Evolutionary conservation across 2,113 vertebrate species (phyloP).

Genomic region (Trogon melanurus): DNA sequence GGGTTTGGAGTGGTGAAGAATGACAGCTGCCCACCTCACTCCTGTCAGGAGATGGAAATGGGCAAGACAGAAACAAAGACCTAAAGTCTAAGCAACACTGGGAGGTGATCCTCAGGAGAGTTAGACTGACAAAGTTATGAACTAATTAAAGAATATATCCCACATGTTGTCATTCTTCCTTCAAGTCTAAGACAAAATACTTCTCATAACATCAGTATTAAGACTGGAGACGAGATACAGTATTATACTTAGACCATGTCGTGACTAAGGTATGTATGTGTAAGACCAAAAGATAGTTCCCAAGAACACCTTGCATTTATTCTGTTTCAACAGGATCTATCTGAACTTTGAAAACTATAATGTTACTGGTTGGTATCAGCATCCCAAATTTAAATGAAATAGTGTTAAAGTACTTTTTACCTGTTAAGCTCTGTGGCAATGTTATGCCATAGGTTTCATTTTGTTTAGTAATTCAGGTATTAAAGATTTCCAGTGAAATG

Average conservation of each 20-base stretch:
- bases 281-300: neutral
- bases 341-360: neutral
- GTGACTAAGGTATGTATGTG: neutral
- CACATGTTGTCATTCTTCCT: neutral
- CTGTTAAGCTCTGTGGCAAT: neutral
- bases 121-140: constrained; percentile 14
- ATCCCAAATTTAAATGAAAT: neutral
- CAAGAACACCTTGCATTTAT: neutral
- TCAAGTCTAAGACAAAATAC: neutral
- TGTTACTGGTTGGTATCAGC: neutral
- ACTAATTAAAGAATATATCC: constrained; percentile 34
- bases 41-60: neutral
- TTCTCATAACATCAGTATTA: neutral
- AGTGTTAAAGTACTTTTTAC: neutral
- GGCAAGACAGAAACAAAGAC: constrained; percentile 9
- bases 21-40: neutral
- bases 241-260: rapidly evolving
- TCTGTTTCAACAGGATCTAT: neutral
- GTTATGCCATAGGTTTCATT: neutral
- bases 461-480: neutral
- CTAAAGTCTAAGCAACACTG: neutral
- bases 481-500: neutral
- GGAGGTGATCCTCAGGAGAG: neutral
- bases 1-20: neutral
- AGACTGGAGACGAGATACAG: neutral